A percentile compares a stretch with the other conserved stretches of the same genome.
These are phyloP conservation scores for Drosophila anceps DNA, from an alignment of 2,888 invertebrate species.

Conservation along the genomic window DNA sequence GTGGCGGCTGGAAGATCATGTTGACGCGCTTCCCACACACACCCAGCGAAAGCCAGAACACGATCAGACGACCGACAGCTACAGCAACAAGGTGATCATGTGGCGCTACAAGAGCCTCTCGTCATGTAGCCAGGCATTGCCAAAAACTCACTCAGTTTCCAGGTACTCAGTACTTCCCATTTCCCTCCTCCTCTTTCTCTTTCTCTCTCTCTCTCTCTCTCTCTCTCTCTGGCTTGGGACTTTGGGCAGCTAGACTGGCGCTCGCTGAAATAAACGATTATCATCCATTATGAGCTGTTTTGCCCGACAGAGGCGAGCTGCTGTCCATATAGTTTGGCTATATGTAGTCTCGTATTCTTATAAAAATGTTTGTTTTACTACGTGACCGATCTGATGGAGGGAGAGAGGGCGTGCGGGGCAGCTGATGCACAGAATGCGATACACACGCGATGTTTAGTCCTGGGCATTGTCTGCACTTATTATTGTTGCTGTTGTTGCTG, in stretches of 20 bases:
- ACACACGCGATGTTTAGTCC: conserved; percentile 71
- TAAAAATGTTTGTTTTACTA: conserved; percentile 85
- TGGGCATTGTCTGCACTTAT: conserved; percentile 62
- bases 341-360: conserved; percentile 54
- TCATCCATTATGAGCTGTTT: conserved; percentile 83
- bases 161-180: not conserved
- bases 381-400: conserved; percentile 82
- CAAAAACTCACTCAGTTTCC: conserved; percentile 38
- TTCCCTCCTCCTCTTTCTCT: not conserved
- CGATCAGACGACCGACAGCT: conserved; percentile 24
- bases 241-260: conserved; percentile 23
- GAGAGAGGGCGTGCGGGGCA: conserved; percentile 44
- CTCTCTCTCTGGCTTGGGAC: not conserved
- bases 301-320: conserved; percentile 23
- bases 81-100: conserved; percentile 60
- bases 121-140: conserved; percentile 30
- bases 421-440: conserved; percentile 75
- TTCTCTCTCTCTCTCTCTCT: not conserved
- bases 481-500: conserved; percentile 38
- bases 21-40: conserved; percentile 70
- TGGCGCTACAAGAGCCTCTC: conserved; percentile 70
- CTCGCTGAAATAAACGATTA: conserved; percentile 79
- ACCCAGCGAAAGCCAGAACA: conserved; percentile 31
- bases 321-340: conserved; percentile 42
- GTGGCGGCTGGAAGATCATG: conserved; percentile 36